Evolutionary conservation across 2,888 invertebrate species (phyloP).

Genomic region (Melitaea athalia): DNA sequence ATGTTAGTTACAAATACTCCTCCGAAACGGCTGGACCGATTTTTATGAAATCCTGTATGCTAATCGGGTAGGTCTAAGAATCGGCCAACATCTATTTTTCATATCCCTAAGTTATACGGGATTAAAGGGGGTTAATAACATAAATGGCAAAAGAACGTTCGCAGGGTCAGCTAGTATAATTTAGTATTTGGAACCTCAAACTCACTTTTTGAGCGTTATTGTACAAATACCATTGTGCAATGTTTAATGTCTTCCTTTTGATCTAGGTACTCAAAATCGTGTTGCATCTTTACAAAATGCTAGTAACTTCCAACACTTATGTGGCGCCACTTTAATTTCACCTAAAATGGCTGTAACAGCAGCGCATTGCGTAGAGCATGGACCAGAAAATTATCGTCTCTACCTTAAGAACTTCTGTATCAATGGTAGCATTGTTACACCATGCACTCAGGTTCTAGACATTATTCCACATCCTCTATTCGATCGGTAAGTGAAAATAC

Average conservation of each 20-base stretch:
- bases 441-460: conserved; percentile 52
- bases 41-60: no score
- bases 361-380: conserved; percentile 65
- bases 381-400: conserved; percentile 51
- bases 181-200: no score
- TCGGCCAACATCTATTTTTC: no score
- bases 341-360: conserved; percentile 62
- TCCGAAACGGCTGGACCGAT: no score
- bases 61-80: no score
- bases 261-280: conserved; percentile 58
- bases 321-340: conserved; percentile 65
- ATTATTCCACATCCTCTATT: conserved; percentile 58
- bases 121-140: no score
- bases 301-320: conserved; percentile 56
- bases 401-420: conserved; percentile 63
- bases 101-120: no score
- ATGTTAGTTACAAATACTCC: no score
- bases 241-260: not conserved
- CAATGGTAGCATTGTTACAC: conserved; percentile 38
- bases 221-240: no score
- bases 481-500: conserved; percentile 56
- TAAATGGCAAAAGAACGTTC: no score
- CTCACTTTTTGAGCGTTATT: no score
- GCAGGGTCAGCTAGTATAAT: no score
- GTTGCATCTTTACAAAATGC: conserved; percentile 64